These are phyloP conservation scores for Halichoerus grypus DNA, from an alignment of 2,113 vertebrate species.

Conservation along the genomic window DNA sequence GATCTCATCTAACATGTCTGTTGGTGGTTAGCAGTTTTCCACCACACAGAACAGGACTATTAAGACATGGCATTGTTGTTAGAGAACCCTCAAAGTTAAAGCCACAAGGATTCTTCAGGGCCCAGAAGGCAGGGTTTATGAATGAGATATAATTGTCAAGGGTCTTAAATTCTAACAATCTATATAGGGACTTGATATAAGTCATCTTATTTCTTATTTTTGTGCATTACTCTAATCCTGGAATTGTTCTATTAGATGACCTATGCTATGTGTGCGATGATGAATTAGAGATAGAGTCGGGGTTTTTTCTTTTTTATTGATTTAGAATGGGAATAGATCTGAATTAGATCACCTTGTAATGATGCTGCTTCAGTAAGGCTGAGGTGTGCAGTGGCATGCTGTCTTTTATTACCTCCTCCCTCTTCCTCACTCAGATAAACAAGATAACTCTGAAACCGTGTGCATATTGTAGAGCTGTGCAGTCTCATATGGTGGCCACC, in stretches of 20 bases:
- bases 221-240: background rate
- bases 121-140: background rate
- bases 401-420: background rate
- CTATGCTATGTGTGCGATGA: background rate
- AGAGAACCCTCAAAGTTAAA: slow-evolving; percentile 61
- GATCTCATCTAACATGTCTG: slow-evolving; percentile 84
- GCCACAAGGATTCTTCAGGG: background rate
- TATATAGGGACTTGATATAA: background rate
- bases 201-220: slow-evolving; percentile 16
- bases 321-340: background rate
- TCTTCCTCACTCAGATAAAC: background rate
- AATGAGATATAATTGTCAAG: background rate
- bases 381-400: background rate
- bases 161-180: background rate
- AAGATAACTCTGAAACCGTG: background rate
- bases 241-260: background rate
- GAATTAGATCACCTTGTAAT: background rate
- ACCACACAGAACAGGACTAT: slow-evolving; percentile 65
- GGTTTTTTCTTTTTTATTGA: background rate
- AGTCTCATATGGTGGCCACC: background rate
- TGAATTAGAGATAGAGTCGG: background rate
- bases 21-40: slow-evolving; percentile 85
- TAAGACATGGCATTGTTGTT: background rate
- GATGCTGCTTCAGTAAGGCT: background rate
- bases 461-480: background rate